A percentile compares a stretch with the other conserved stretches of the same genome.
Evolutionary conservation across 2,888 invertebrate genomes (phyloP).

Genomic region (Cryptophagus acutangulus): DNA sequence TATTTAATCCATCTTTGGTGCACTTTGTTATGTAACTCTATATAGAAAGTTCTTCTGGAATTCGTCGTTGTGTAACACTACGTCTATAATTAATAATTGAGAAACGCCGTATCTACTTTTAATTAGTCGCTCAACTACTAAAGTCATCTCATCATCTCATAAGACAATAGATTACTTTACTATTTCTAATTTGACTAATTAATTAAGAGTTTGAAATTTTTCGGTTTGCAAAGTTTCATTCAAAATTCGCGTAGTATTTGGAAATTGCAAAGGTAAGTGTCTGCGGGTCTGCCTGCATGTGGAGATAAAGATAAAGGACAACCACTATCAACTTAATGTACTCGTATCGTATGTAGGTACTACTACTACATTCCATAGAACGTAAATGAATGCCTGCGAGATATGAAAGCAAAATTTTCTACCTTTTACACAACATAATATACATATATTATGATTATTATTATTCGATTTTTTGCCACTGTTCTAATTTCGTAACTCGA

Average conservation of each 20-base stretch:
- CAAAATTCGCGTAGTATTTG: background rate
- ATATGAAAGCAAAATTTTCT: conserved; percentile 26
- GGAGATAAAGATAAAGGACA: conserved; percentile 2
- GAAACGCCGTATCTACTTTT: background rate
- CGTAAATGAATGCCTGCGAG: conserved; percentile 16
- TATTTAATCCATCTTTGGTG: too few species aligned
- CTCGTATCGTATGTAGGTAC: too few species aligned
- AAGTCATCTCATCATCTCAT: too few species aligned
- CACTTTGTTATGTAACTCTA: too few species aligned
- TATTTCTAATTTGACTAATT: too few species aligned
- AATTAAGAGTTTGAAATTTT: too few species aligned
- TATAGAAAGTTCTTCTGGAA: conserved; percentile 1
- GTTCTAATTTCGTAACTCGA: background rate
- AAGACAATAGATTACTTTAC: too few species aligned
- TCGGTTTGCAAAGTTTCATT: background rate
- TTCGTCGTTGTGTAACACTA: background rate
- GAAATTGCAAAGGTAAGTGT: background rate
- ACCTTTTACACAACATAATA: conserved; percentile 6
- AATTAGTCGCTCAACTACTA: conserved; percentile 1
- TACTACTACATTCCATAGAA: conserved; percentile 23
- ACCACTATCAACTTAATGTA: conserved; percentile 1
- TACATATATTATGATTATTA: background rate
- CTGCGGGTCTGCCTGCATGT: background rate
- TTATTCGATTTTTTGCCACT: background rate
- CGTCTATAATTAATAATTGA: conserved; percentile 1